These are phyloP conservation scores for Pammene fasciana DNA, from an alignment of 2,888 invertebrate genomes.

Conservation along the genomic window DNA sequence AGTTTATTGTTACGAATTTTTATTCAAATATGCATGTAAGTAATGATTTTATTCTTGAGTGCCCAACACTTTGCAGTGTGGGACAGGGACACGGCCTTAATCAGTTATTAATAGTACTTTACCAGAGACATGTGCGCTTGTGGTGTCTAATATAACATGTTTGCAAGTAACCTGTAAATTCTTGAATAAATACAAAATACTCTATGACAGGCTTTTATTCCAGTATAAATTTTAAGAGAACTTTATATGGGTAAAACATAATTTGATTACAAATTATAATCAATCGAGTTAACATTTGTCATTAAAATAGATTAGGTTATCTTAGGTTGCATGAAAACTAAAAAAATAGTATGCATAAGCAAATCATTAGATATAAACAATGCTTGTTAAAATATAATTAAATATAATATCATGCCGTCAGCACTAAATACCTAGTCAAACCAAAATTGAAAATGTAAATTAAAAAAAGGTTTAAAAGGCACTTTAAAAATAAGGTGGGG, in stretches of 20 bases:
- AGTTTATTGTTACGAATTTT: too few relatives aligned
- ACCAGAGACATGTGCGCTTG: too few relatives aligned
- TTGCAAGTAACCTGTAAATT: constrained; percentile 5
- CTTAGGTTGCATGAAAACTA: constrained; percentile 56
- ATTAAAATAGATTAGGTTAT: constrained; percentile 53
- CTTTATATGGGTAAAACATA: constrained; percentile 70
- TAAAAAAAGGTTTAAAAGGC: constrained; percentile 66
- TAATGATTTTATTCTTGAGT: too few relatives aligned
- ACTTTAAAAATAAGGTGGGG: constrained; percentile 77
- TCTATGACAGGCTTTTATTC: constrained; percentile 75
- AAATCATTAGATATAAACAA: constrained; percentile 61
- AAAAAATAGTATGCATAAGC: constrained; percentile 63
- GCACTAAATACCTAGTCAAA: constrained; percentile 57
- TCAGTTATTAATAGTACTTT: too few relatives aligned
- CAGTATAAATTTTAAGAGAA: constrained; percentile 73
- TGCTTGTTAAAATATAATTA: constrained; percentile 57
- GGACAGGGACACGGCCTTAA: too few relatives aligned
- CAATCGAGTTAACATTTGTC: constrained; percentile 64
- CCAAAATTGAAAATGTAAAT: constrained; percentile 59
- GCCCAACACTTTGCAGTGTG: too few relatives aligned
- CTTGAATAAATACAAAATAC: constrained; percentile 52
- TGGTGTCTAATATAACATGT: too few relatives aligned
- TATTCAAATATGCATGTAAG: too few relatives aligned
- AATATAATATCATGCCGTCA: constrained; percentile 58
- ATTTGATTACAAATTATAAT: constrained; percentile 54